Evolutionary conservation across 2,113 vertebrate species (phyloP).

Genomic region (Equus przewalskii): DNA sequence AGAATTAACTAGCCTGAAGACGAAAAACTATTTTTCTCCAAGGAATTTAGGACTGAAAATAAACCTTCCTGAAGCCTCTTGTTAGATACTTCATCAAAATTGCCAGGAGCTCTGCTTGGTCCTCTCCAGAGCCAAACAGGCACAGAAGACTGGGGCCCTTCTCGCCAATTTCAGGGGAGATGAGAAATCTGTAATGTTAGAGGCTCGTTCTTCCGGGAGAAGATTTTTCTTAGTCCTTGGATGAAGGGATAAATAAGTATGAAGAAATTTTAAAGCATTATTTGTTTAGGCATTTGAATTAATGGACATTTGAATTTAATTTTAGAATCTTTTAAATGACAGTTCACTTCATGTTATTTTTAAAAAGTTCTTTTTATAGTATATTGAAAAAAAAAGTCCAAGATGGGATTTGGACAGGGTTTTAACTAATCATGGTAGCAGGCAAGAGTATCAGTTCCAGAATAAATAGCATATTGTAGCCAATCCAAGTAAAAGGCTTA

Average conservation of each 20-base stretch:
- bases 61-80: neutral
- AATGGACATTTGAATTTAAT: conserved; percentile 62
- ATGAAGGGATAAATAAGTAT: conserved; percentile 36
- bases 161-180: neutral
- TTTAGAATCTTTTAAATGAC: conserved; percentile 40
- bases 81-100: neutral
- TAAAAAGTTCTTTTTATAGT: neutral
- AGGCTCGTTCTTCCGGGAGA: neutral
- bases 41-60: conserved; percentile 33
- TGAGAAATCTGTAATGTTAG: neutral
- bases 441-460: neutral
- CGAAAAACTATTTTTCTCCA: neutral
- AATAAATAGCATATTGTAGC: conserved; percentile 14
- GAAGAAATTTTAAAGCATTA: conserved; percentile 24
- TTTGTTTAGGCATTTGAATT: neutral
- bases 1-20: conserved; percentile 21
- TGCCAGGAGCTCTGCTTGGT: neutral
- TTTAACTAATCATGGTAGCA: neutral
- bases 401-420: conserved; percentile 5
- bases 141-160: neutral
- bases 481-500: neutral
- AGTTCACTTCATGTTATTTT: neutral
- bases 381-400: neutral
- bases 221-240: conserved; percentile 23
- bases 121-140: neutral